Base-by-base conservation (phyloP, 2,888 invertebrate genomes). In the Zootermopsis nevadensis region DNA sequence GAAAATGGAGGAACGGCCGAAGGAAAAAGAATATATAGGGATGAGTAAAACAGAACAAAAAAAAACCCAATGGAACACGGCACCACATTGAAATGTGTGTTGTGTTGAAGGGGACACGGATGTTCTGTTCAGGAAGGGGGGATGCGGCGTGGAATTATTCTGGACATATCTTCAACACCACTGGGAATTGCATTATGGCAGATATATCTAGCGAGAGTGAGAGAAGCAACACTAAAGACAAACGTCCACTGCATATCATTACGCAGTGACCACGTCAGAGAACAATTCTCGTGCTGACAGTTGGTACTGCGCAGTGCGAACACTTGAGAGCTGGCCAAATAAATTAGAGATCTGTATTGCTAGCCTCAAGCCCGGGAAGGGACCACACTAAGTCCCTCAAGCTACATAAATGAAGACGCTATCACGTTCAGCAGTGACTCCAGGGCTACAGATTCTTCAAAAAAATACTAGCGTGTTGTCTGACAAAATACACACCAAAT, bases 141-240 rank as follows among this genome's bases (percentile, higher is more conserved):
- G 33, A 12, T 6, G 27, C 15, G 69, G 33, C 15, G 22, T 2
- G 10, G 24, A 53, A 55, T 77, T 77, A 77, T 77, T 53, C 77
- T 77, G 77, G 77, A 77, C 77, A 77, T 77, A 77, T 53, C 77
- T 77, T 33, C 55, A 31, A 24, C 31, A 31, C 77, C 55, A 2
- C 7, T 0, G 77, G 77, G 77, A 55, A 77, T 31, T 77, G 31
- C 55, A 77, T 55, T 77, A 77, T 31, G 55, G 55, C 77, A 55
- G 24, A 55, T 55, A 77, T 31, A 33, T 33, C 69, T 77, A 0
- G 30, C 55, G 24, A 31, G 55, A 77, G 55, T 31, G 33, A 38
- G 77, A 76, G n/a, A 31, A 22, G 48, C 24, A 19, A 31, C 30
- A 24, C 27, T 55, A 33, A 55, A 53, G 55, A 38, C 3, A 55